These are phyloP conservation scores for Sebastes jordani DNA, from an alignment of 2,797 vertebrate species.

Conservation along the genomic window DNA sequence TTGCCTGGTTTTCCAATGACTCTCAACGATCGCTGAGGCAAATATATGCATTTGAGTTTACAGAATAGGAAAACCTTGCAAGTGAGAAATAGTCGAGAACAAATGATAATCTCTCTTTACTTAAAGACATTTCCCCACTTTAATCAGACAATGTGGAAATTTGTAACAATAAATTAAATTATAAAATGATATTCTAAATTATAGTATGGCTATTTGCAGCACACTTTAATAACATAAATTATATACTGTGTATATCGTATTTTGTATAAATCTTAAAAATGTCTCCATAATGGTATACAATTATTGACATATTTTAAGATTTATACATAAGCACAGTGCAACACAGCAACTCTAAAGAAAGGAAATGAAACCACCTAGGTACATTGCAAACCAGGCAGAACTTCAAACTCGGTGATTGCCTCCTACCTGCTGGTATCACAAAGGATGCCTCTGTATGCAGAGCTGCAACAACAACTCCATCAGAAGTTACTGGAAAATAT, in stretches of 20 bases:
- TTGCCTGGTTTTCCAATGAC: constrained; percentile 77
- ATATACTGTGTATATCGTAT: background rate
- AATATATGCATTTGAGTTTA: background rate
- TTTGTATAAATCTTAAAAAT: background rate
- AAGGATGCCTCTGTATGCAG: constrained; percentile 51
- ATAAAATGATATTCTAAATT: background rate
- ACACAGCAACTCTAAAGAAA: background rate
- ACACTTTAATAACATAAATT: background rate
- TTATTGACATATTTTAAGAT: background rate
- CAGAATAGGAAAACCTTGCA: background rate
- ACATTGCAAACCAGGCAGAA: constrained; percentile 78
- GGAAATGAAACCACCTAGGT: background rate
- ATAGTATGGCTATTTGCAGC: too few species aligned
- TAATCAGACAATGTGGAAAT: background rate
- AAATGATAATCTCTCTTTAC: background rate
- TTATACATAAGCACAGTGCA: background rate
- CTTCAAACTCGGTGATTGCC: constrained; percentile 53
- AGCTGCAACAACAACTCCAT: constrained; percentile 23
- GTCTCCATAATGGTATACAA: background rate
- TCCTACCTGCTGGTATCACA: constrained; percentile 77
- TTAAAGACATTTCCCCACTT: background rate
- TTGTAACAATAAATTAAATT: background rate
- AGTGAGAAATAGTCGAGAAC: background rate
- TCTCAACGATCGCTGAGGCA: background rate
- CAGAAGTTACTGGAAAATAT: constrained; percentile 2